A percentile compares a stretch with the other conserved stretches of the same genome.
phyloP scores from a whole-genome alignment of 2,113 vertebrate genomes.

The Diglossa brunneiventris region DNA sequence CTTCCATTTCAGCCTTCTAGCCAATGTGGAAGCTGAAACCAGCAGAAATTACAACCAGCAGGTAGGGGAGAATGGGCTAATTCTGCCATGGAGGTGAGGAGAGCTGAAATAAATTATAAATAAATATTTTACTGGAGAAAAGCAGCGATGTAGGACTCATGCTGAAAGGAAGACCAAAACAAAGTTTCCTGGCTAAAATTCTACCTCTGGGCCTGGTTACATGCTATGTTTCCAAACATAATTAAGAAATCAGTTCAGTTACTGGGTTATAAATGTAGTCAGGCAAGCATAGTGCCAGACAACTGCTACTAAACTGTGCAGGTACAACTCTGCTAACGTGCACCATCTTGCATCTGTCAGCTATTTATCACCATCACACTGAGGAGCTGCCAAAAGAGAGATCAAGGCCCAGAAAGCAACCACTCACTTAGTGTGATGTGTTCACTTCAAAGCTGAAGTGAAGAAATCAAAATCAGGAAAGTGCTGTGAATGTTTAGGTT shows the following conservation, averaged over 20 bases:
- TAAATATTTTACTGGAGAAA: background rate
- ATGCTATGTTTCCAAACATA: background rate
- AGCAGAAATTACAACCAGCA: background rate
- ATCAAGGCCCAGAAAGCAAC: background rate
- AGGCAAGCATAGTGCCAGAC: background rate
- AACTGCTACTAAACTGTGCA: background rate
- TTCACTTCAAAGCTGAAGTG: background rate
- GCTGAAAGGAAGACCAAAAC: background rate
- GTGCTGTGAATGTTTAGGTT: fast-evolving
- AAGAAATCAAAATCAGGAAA: background rate
- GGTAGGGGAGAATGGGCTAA: background rate
- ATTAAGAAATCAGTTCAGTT: background rate
- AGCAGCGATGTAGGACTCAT: background rate
- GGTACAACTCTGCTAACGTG: background rate
- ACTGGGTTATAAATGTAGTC: background rate
- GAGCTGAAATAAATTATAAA: background rate
- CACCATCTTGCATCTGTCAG: background rate
- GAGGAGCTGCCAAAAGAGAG: background rate
- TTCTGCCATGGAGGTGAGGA: background rate
- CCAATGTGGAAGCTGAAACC: background rate
- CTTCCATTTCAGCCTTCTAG: background rate
- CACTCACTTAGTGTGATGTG: background rate
- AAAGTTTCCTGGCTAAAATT: background rate
- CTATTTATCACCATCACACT: background rate
- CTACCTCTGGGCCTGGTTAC: background rate